Conservation (phyloP, 2,888 invertebrate genomes). For the Calephelis perditalis region DNA sequence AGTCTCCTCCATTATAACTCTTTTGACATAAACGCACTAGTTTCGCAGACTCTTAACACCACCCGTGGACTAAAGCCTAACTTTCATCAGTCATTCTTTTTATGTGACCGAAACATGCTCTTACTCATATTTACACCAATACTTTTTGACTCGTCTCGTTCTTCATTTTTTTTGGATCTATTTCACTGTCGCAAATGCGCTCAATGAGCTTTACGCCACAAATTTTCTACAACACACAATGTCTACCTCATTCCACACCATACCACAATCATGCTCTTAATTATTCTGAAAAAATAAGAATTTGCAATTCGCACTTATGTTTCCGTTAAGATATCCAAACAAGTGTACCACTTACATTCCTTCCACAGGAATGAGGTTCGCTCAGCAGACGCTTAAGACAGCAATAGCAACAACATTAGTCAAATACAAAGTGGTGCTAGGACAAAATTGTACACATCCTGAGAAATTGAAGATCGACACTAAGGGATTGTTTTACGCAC, state of each 20-base stretch:
- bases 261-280: too few species aligned
- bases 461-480: constrained; percentile 21
- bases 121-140: neutral
- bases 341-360: too few species aligned
- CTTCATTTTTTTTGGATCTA: neutral
- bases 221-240: too few species aligned
- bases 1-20: too few species aligned
- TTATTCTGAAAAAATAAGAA: too few species aligned
- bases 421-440: constrained; percentile 19
- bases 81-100: too few species aligned
- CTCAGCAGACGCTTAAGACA: constrained; percentile 11
- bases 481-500: constrained; percentile 19
- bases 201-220: neutral
- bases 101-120: too few species aligned
- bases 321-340: too few species aligned
- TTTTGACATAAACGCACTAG: neutral
- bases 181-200: neutral
- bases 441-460: constrained; percentile 21
- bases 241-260: too few species aligned
- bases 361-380: constrained; percentile 27
- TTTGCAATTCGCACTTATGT: too few species aligned
- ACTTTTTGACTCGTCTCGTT: neutral
- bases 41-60: neutral
- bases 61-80: too few species aligned
- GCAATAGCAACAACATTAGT: constrained; percentile 20